Evolutionary conservation across 2,113 vertebrate species (phyloP).

Genomic region (Colius striatus): DNA sequence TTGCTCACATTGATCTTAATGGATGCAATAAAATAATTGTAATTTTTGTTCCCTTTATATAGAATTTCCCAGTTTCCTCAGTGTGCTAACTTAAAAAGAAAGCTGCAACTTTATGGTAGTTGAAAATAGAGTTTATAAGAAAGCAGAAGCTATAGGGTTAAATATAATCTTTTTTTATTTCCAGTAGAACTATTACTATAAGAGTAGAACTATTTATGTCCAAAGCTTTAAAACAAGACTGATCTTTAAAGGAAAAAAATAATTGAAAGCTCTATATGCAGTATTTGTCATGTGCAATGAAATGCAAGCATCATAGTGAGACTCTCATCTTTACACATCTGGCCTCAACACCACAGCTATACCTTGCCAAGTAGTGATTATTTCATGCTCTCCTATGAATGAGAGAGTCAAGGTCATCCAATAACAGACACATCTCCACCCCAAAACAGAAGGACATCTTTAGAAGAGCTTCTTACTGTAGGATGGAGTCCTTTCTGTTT

Average conservation of each 20-base stretch:
- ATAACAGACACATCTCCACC: not conserved
- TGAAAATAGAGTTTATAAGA: not conserved
- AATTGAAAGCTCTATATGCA: not conserved
- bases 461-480: not conserved
- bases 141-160: not conserved
- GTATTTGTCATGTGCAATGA: not conserved
- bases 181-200: not conserved
- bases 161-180: not conserved
- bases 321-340: not conserved
- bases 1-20: not conserved
- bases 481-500: not conserved
- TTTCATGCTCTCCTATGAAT: not conserved
- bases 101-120: not conserved
- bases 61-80: not conserved
- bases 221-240: not conserved
- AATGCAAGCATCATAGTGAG: not conserved
- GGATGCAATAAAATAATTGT: not conserved
- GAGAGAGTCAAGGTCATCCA: not conserved
- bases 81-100: not conserved
- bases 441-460: accelerated
- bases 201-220: not conserved
- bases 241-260: not conserved
- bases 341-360: not conserved
- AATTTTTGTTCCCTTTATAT: not conserved
- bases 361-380: not conserved